phyloP scores from a whole-genome alignment of 2,888 invertebrate genomes.

The Tipula lateralis region DNA sequence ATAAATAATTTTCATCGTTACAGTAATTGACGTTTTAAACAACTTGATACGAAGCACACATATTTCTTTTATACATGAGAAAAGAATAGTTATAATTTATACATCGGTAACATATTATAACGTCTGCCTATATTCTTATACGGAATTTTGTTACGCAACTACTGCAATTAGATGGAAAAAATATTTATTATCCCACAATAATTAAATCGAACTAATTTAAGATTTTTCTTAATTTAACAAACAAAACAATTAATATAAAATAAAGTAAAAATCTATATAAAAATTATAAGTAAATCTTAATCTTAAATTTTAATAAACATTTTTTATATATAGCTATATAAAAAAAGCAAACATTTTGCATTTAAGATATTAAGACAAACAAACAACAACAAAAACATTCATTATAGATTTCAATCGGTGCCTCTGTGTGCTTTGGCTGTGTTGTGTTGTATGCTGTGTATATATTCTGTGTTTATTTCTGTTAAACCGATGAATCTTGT shows the following conservation, averaged over 20 bases:
- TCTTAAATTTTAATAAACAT: slow-evolving; percentile 19
- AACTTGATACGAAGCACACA: background rate
- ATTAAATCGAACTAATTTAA: slow-evolving; percentile 11
- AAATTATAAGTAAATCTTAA: background rate
- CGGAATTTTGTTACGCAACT: background rate
- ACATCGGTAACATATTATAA: background rate
- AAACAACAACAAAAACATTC: background rate
- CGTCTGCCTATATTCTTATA: background rate
- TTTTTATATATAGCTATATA: background rate
- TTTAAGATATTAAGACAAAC: background rate
- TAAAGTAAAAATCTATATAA: background rate
- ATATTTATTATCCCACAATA: background rate
- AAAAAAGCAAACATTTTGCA: background rate
- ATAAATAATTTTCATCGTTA: background rate
- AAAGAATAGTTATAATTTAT: background rate
- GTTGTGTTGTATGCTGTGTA: background rate
- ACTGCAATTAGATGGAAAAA: background rate
- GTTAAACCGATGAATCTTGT: slow-evolving; percentile 11
- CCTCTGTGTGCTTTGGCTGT: background rate
- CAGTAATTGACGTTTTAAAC: background rate
- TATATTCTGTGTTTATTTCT: background rate
- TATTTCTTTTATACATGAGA: background rate
- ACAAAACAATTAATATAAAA: slow-evolving; percentile 13
- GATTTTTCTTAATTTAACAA: background rate
- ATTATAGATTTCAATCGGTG: slow-evolving; percentile 24